phyloP scores from a whole-genome alignment of 2,888 invertebrate species.

The Brachynemurus nebulosus region DNA sequence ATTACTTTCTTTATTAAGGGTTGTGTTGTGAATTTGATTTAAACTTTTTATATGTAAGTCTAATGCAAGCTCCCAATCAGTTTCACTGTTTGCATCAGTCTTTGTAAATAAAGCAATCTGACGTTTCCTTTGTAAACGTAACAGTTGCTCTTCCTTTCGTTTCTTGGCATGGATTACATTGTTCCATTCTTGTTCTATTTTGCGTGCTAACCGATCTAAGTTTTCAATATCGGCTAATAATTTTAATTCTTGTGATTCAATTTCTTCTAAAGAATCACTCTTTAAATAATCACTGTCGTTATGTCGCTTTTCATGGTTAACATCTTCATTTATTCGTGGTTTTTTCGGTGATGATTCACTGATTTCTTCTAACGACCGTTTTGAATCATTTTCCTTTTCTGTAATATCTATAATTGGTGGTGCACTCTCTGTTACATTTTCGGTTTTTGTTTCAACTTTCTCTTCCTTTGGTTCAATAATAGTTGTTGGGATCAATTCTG shows the following conservation, averaged over 20 bases:
- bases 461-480: slow-evolving; percentile 5
- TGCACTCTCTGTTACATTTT: slow-evolving; percentile 10
- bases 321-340: not conserved
- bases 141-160: slow-evolving; percentile 67
- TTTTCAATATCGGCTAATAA: slow-evolving; percentile 52
- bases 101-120: slow-evolving; percentile 36
- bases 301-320: slow-evolving; percentile 10
- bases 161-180: slow-evolving; percentile 68
- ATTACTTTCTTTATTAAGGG: slow-evolving; percentile 10
- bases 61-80: slow-evolving; percentile 11
- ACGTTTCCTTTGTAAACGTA: slow-evolving; percentile 54
- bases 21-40: slow-evolving; percentile 25
- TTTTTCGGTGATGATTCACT: slow-evolving; percentile 11
- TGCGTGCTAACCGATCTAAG: slow-evolving; percentile 55
- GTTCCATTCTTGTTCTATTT: slow-evolving; percentile 80
- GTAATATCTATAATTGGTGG: not conserved
- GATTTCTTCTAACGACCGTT: slow-evolving; percentile 8
- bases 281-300: slow-evolving; percentile 36
- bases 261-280: slow-evolving; percentile 43
- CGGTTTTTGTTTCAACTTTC: slow-evolving; percentile 14
- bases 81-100: slow-evolving; percentile 10
- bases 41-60: slow-evolving; percentile 18
- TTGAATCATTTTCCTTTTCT: slow-evolving; percentile 15
- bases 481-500: slow-evolving; percentile 9
- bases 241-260: slow-evolving; percentile 49